Evolutionary conservation across 1,140 invertebrate species (phyloP).

Genomic region (Zophobas atratus): DNA sequence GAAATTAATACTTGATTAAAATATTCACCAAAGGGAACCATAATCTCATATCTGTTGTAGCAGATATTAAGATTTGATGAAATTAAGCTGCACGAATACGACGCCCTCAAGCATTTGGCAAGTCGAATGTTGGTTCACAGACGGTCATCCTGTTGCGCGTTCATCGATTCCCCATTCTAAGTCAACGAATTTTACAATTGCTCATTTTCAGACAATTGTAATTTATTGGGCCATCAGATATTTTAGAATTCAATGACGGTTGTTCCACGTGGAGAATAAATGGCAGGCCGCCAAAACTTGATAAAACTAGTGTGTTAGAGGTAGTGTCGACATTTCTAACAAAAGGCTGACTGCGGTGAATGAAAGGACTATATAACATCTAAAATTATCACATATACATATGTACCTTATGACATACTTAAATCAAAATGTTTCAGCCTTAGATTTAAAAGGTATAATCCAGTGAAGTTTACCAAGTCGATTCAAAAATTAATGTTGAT

Average conservation of each 20-base stretch:
- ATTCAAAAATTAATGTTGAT: too few species aligned
- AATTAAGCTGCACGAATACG: conserved; percentile 11
- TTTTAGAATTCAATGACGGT: conserved; percentile 29
- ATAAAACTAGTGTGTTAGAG: background rate
- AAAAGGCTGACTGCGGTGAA: too few species aligned
- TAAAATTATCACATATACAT: too few species aligned
- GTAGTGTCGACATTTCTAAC: too few species aligned
- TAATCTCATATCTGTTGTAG: conserved; percentile 13
- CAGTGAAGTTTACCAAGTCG: too few species aligned
- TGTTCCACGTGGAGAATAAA: conserved; percentile 12
- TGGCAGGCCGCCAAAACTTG: conserved; percentile 11
- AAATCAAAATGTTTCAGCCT: too few species aligned
- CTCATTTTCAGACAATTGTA: background rate
- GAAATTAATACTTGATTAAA: conserved; percentile 46
- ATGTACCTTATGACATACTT: too few species aligned
- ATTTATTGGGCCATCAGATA: conserved; percentile 10
- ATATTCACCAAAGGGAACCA: conserved; percentile 28
- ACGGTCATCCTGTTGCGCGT: conserved; percentile 23
- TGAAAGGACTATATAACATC: too few species aligned
- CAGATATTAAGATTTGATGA: conserved; percentile 10
- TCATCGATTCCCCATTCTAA: conserved; percentile 6
- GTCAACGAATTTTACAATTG: conserved; percentile 8
- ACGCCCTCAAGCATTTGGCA: conserved; percentile 22
- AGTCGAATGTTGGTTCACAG: conserved; percentile 27
- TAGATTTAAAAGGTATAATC: too few species aligned